Evolutionary conservation across 2,797 vertebrate genomes (phyloP), one percentile per base, ranked within the genome.

Genomic region (Scarus forsteni): DNA sequence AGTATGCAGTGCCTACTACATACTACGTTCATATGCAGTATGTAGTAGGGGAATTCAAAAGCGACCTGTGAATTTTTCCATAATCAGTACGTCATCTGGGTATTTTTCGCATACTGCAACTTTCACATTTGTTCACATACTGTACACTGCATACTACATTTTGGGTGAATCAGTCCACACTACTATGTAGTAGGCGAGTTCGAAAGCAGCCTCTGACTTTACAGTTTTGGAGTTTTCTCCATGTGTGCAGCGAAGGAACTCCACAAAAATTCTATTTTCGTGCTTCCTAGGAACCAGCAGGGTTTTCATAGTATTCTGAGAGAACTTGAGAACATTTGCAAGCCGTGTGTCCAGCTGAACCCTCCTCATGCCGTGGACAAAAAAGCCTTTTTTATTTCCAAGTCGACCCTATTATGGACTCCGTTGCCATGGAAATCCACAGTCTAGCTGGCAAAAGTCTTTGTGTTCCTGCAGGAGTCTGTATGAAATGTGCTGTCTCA

Each of bases 401-500:
- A 7, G 5, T 67, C 56, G 70, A 48, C 62, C 42, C 65, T 35
- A 1, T 62, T 18, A 78, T 35, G 42, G 82, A 55, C 71, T 77
- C 64, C 55, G 91, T 92, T 89, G 67, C 88, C 83, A 85, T 90
- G 86, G 92, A 83, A 91, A 90, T 89, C 39, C 51, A 15, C 68
- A 51, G 69, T 79, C 80, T 84, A 42, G 66, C 80, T 84, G 77
- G 81, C 81, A 67, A 62, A 39, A 53, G 52, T 66, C 70, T 90
- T 88, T 90, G 86, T 84, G 65, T 75, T 84, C 77, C 77, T 62
- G 70, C 50, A 38, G 74, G 75, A 81, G 64, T 60, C 58, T 48
- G 51, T 79, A 64, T 55, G 77, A 86, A n/a, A 82, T 84, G 80
- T 88, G 75, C 85, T 55, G 68, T 70, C 73, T 79, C 71, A 78